Conservation (phyloP, 1,140 invertebrate genomes). For the Lucilia cuprina region DNA sequence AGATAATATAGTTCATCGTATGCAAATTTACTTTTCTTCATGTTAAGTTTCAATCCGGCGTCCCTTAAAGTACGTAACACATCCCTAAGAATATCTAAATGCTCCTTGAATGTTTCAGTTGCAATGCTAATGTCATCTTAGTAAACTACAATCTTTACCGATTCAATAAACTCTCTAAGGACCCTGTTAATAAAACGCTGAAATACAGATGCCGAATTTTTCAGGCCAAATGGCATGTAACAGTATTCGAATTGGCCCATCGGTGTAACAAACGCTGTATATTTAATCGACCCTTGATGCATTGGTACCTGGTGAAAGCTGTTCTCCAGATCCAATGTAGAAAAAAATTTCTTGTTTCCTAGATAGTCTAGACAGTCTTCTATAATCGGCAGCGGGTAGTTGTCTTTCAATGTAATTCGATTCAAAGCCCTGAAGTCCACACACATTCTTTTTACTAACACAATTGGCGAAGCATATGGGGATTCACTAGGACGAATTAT, state of each 20-base stretch:
- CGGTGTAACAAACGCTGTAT: constrained; percentile 60
- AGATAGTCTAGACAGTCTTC: constrained; percentile 11
- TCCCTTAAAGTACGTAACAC: background rate
- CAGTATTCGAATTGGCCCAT: constrained; percentile 62
- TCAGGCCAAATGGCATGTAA: constrained; percentile 59
- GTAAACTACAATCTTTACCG: constrained; percentile 15
- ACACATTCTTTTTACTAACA: constrained; percentile 24
- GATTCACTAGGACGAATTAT: constrained; percentile 6
- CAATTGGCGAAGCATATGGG: constrained; percentile 26
- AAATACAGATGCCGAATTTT: constrained; percentile 51
- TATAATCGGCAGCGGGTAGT: background rate
- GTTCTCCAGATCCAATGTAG: background rate
- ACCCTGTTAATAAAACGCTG: constrained; percentile 58
- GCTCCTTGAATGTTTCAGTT: background rate
- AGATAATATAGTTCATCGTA: background rate
- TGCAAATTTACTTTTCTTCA: constrained; percentile 21
- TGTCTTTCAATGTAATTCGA: background rate
- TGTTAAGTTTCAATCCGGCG: background rate
- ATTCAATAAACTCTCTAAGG: constrained; percentile 42
- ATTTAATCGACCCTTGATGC: constrained; percentile 34
- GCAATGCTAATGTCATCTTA: constrained; percentile 38
- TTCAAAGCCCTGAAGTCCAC: background rate
- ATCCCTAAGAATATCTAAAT: constrained; percentile 35
- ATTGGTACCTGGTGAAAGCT: constrained; percentile 19
- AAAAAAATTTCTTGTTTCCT: constrained; percentile 7